These are phyloP conservation scores for Porphyrio hochstetteri DNA, from an alignment of 2,113 vertebrate species.

Conservation along the genomic window DNA sequence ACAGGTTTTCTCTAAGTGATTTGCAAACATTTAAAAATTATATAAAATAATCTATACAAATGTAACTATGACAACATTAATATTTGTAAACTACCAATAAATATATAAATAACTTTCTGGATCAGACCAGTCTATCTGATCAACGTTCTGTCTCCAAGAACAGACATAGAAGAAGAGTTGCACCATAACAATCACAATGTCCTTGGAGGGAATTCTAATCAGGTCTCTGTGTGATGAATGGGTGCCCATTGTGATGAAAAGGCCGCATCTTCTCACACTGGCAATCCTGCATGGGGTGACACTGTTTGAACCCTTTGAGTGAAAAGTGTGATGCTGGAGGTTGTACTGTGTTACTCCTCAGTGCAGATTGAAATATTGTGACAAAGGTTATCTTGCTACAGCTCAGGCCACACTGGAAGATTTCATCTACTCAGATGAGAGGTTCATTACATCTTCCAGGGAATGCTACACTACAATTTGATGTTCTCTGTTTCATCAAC, in stretches of 20 bases:
- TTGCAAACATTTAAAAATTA: not conserved
- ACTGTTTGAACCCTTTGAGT: accelerated
- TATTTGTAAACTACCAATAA: not conserved
- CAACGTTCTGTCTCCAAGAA: not conserved
- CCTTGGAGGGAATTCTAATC: not conserved
- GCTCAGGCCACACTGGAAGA: not conserved
- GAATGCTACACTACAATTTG: not conserved
- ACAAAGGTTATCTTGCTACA: not conserved
- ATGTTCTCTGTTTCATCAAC: not conserved
- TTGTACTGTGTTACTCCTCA: not conserved
- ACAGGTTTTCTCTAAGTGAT: not conserved
- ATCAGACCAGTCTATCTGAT: not conserved
- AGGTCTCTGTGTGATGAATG: not conserved
- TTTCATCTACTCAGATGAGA: not conserved
- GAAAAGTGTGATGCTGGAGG: not conserved
- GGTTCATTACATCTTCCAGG: not conserved
- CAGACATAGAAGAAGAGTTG: accelerated
- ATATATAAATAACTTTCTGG: not conserved
- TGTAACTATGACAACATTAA: not conserved
- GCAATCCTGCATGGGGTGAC: accelerated
- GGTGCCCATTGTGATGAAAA: not conserved
- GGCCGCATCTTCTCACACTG: accelerated
- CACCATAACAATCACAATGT: not conserved
- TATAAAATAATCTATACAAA: not conserved
- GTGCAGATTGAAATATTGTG: not conserved